Conservation (phyloP, 2,113 vertebrate species). For the Dipodomys merriami region DNA sequence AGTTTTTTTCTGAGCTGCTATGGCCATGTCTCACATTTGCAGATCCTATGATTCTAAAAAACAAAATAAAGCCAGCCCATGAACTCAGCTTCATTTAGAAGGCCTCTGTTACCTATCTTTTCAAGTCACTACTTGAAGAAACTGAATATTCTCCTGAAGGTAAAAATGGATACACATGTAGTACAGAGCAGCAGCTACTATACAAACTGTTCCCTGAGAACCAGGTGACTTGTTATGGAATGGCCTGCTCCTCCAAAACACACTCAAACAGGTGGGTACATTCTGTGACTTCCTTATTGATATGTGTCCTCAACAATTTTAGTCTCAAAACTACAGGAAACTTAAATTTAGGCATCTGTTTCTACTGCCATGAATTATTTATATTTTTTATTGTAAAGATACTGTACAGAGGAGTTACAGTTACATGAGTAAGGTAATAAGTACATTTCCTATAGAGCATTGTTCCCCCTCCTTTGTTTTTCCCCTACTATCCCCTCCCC, state of each 20-base stretch:
- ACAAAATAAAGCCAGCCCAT: not conserved
- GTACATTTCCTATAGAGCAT: no score
- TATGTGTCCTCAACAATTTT: not conserved
- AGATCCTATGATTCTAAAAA: fast-evolving
- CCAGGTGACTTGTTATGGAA: not conserved
- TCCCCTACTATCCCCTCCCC: no score
- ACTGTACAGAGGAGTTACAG: no score
- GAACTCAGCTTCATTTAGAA: not conserved
- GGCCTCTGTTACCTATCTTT: not conserved
- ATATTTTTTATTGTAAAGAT: no score
- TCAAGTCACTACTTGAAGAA: not conserved
- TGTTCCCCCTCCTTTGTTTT: no score
- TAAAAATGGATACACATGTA: not conserved
- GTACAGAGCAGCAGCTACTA: not conserved
- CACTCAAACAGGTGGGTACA: not conserved
- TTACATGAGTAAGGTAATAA: no score
- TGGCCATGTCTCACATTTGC: not conserved
- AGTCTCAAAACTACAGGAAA: not conserved
- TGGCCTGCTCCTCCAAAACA: not conserved
- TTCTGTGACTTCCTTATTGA: not conserved
- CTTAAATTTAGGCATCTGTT: not conserved
- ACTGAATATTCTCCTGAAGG: not conserved
- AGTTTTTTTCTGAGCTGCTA: not conserved
- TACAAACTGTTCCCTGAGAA: not conserved
- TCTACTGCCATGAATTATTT: not conserved